These are phyloP conservation scores for Temnothorax unifasciatus DNA, from an alignment of 2,888 invertebrate genomes.

Conservation along the genomic window DNA sequence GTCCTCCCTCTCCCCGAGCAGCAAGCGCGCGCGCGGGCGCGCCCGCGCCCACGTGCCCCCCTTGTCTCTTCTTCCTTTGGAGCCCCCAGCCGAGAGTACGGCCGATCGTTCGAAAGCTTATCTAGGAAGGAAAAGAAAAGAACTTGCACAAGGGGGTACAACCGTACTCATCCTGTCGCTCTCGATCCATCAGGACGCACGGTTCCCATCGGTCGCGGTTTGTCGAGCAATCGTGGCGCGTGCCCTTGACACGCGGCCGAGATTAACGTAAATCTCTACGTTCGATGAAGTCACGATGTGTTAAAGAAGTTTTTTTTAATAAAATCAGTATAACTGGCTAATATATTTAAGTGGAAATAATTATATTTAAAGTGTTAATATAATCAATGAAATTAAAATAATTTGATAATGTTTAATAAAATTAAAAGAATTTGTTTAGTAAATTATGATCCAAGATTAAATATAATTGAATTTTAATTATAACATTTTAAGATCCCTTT, in stretches of 20 bases:
- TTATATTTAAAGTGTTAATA: not conserved
- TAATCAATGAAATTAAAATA: not conserved
- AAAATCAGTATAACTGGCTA: not conserved
- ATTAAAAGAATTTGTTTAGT: not conserved
- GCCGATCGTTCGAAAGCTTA: slow-evolving; percentile 66
- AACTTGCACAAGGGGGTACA: slow-evolving; percentile 11
- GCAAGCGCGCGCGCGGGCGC: slow-evolving; percentile 53
- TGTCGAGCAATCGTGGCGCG: slow-evolving; percentile 7
- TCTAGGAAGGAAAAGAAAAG: slow-evolving; percentile 44
- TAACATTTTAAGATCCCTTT: not conserved
- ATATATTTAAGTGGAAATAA: not conserved
- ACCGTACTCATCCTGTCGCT: not conserved
- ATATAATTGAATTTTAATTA: not conserved
- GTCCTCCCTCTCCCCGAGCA: slow-evolving; percentile 70
- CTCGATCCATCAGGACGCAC: slow-evolving; percentile 17
- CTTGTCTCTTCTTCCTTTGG: slow-evolving; percentile 58
- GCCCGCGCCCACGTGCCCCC: slow-evolving; percentile 41
- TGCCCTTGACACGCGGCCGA: slow-evolving; percentile 10
- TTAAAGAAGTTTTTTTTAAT: not conserved
- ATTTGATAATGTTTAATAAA: not conserved
- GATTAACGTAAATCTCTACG: not conserved
- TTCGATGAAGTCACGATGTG: not conserved
- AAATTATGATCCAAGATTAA: not conserved
- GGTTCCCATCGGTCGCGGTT: not conserved
- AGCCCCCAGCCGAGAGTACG: slow-evolving; percentile 47